Base-by-base conservation (phyloP, 2,797 vertebrate species). In the Lophotriccus pileatus region DNA sequence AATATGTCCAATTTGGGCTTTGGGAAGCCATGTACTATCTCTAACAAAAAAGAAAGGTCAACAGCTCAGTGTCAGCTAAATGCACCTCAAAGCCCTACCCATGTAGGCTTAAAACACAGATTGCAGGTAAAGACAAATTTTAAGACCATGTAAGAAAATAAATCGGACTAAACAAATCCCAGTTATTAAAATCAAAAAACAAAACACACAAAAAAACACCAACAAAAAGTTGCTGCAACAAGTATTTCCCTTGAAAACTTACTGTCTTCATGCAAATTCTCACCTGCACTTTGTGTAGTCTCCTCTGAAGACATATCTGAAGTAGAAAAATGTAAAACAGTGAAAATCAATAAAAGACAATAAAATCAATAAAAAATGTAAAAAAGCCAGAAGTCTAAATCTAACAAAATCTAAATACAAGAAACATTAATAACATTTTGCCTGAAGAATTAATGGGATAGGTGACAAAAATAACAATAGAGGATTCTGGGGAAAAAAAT, bases 381-480 rank as follows among this genome's bases (percentile, higher is more conserved):
- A 91, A 60, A 37, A 60, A 36, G 7, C 2, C 30, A 20, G 12
- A 12, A 72, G 46, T 66, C 17, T 88, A 95, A 90, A 64, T 62
- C 30, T 67, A 89, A 78, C 41, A 84, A 82, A 67, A 94, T 92
- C 34, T 84, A 95, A 70, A 12, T 86, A 95, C 84, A 12, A 74
- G 27, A 86, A 96, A 87, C 18, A 52, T 66, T 82, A 96, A 94
- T 46, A 92, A 75, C 68, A 92, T 94, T 91, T 97, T 97, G 95
- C 93, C 96, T 95, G 89, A 77, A 93, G 60, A 78, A 97, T 68
- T 95, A 92, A 94, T 92, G 92, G 89, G 73, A 78, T 72, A 96
- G 34, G 87, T 72, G 68, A 96, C 47, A 80, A 96, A 95, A 86
- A 81, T 81, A 94, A 96, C 12, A 93, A 92, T 12, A 84, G 81